A percentile compares a stretch with the other conserved stretches of the same genome.
Evolutionary conservation across 2,888 invertebrate species (phyloP).

Genomic region (Idaea straminata): DNA sequence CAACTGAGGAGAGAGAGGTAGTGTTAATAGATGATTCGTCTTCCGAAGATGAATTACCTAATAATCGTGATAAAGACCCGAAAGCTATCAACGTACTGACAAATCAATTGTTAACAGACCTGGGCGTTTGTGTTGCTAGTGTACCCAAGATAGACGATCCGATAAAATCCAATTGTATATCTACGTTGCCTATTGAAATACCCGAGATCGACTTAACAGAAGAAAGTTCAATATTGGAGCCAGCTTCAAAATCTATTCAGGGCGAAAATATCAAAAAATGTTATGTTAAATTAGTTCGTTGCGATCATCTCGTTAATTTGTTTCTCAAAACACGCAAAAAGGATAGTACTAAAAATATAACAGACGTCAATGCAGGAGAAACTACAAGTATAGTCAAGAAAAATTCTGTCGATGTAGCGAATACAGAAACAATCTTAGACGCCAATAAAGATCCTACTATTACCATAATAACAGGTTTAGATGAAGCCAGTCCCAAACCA

Average conservation of each 20-base stretch:
- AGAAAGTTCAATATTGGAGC: neutral
- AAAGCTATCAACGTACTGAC: slow-evolving; percentile 28
- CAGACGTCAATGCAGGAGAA: slow-evolving; percentile 4
- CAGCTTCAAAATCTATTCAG: neutral
- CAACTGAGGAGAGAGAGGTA: neutral
- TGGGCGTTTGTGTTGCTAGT: neutral
- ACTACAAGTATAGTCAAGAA: slow-evolving; percentile 4
- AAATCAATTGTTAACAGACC: neutral
- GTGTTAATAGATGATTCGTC: neutral
- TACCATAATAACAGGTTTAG: neutral
- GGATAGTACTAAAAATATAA: slow-evolving; percentile 9
- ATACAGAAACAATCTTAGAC: neutral
- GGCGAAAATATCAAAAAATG: slow-evolving; percentile 26
- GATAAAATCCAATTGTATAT: neutral
- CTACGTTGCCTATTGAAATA: neutral
- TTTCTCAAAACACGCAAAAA: neutral
- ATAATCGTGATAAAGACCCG: slow-evolving; percentile 5
- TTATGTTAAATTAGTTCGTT: slow-evolving; percentile 47
- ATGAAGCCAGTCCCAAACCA: neutral
- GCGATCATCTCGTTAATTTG: slow-evolving; percentile 32
- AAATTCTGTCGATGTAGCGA: neutral
- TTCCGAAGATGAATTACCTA: neutral
- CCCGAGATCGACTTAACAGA: neutral
- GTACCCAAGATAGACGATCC: neutral
- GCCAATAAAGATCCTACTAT: neutral